Base-by-base conservation (phyloP, 2,113 vertebrate genomes). In the Galemys pyrenaicus region DNA sequence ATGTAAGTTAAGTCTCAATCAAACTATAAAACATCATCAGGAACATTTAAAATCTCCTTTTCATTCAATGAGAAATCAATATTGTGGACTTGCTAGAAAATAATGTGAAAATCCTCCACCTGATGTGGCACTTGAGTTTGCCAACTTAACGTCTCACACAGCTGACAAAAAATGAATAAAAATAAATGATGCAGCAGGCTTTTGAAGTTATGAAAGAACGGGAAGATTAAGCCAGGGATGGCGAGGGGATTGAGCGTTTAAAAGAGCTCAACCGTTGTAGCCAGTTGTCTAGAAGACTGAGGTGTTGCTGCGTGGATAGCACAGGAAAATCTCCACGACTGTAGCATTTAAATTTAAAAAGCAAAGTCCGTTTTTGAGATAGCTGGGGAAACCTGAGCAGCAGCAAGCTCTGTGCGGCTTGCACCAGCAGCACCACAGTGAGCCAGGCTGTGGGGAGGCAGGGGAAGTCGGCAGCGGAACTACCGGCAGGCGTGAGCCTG, bases 131-230 rank as follows among this genome's bases (percentile, higher is more conserved):
- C 60, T 58, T 68, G 16, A 58, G 71, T 44, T 71, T 44, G 28
- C 37, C 62, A 92, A 62, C 22, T 16, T 94, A 92, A 62, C 22
- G 12, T 91, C 46, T 94, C 83, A 71, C 28, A 20, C 58, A 26
- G 73, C 71, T 78, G 70, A 28, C 32, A 91, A 70, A n/a, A 68
- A 91, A 71, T 64, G 32, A 95, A 77, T 86, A 20, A 82, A 90
- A 94, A 51, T 73, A 32, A 51, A 73, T 82, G 22, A 39, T 73
- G 65, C 49, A 11, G 64, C 19, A 8, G 67, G 74, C 54, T 78
- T 58, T 77, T 0, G 15, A 65, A 83, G 6, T 60, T 92, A 88
- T 41, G n/a, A 74, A 91, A 62, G 35, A 71, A 28, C 46, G 70
- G 49, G 9, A 71, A 91, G 92, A 88, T 39, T 78, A 78, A 84